phyloP scores from a whole-genome alignment of 2,113 vertebrate genomes.

The Oryzias javanicus region DNA sequence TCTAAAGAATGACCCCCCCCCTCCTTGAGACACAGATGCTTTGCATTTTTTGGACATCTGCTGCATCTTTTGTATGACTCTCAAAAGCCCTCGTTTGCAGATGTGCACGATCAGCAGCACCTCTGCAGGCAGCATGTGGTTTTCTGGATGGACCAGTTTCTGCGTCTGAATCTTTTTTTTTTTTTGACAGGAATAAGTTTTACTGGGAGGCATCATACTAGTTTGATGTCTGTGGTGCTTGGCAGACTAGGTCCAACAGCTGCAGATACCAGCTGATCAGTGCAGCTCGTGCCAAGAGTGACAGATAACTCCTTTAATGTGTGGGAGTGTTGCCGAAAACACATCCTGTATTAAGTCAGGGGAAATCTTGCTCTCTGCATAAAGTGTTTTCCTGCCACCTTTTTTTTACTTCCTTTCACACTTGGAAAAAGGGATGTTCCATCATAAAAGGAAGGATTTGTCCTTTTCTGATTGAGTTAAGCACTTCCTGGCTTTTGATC shows the following conservation, averaged over 20 bases:
- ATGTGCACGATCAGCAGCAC: background rate
- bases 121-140: slow-evolving; percentile 10
- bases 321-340: slow-evolving; percentile 11
- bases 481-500: slow-evolving; percentile 23
- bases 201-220: background rate
- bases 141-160: slow-evolving; percentile 34
- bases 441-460: slow-evolving; percentile 1
- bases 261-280: slow-evolving; percentile 8
- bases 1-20: too few species aligned
- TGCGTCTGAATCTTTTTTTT: slow-evolving; percentile 44
- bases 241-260: slow-evolving; percentile 20
- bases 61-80: too few species aligned
- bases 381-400: slow-evolving; percentile 6
- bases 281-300: slow-evolving; percentile 20
- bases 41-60: too few species aligned
- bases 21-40: too few species aligned
- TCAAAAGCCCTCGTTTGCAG: too few species aligned
- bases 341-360: slow-evolving; percentile 10
- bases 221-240: slow-evolving; percentile 3
- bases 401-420: slow-evolving; percentile 2
- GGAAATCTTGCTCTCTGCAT: slow-evolving; percentile 15
- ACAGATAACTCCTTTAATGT: background rate
- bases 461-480: background rate
- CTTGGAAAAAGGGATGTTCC: slow-evolving; percentile 26
- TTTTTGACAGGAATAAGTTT: background rate